Percentiles rank a stretch among this genome's conserved stretches.
These are phyloP conservation scores for Drosophila koepferae DNA, from an alignment of 2,888 invertebrate genomes.

Conservation along the genomic window DNA sequence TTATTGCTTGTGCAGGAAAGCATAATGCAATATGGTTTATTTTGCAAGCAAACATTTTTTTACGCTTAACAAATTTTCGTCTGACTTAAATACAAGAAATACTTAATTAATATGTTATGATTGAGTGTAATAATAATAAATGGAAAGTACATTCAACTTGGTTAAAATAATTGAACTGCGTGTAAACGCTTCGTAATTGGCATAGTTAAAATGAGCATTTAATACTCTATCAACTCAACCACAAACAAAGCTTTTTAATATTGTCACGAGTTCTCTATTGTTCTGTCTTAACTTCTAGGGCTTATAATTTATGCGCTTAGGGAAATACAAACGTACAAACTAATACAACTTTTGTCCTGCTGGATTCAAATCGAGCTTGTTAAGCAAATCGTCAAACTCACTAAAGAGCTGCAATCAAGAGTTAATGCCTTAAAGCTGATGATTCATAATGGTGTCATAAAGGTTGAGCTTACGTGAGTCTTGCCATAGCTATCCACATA, in stretches of 20 bases:
- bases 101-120: constrained; percentile 13
- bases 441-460: constrained; percentile 21
- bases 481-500: constrained; percentile 77
- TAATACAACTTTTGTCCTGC: constrained; percentile 66
- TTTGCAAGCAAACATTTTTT: constrained; percentile 60
- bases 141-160: constrained; percentile 6
- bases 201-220: neutral
- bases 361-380: constrained; percentile 78
- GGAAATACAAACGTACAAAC: constrained; percentile 4
- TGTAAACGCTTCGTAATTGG: neutral
- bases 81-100: constrained; percentile 15
- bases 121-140: constrained; percentile 5
- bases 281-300: constrained; percentile 20
- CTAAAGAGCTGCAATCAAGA: constrained; percentile 77
- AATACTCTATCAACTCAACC: neutral
- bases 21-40: constrained; percentile 60
- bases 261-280: constrained; percentile 5
- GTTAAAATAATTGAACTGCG: neutral
- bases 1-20: constrained; percentile 38
- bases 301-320: constrained; percentile 18
- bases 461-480: constrained; percentile 70
- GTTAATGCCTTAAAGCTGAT: constrained; percentile 3
- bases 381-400: constrained; percentile 83
- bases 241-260: neutral
- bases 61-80: constrained; percentile 51